These are phyloP conservation scores for Akabosia matsudoensis DNA, from an alignment of 1,140 invertebrate genomes.

Conservation along the genomic window DNA sequence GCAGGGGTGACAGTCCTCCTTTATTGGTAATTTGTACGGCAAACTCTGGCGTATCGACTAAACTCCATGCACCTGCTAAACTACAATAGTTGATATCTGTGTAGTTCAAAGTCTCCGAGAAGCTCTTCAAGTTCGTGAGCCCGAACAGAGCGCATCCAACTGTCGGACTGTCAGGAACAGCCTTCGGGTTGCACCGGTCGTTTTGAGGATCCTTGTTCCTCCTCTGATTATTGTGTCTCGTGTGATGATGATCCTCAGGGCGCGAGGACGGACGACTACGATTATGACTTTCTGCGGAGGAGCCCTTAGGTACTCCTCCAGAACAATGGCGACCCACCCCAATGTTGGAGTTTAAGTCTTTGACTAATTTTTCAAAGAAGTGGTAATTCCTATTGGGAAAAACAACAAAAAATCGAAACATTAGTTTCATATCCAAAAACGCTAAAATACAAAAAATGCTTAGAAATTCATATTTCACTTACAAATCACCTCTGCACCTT, in stretches of 20 bases:
- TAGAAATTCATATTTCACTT: conserved; percentile 27
- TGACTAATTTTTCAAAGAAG: conserved; percentile 40
- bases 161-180: conserved; percentile 22
- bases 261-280: not conserved
- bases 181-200: conserved; percentile 39
- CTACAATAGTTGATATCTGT: conserved; percentile 43
- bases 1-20: conserved; percentile 41
- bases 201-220: not conserved
- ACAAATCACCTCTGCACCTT: conserved; percentile 44
- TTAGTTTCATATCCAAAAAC: not conserved
- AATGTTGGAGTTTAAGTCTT: conserved; percentile 28
- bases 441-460: not conserved
- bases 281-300: conserved; percentile 23
- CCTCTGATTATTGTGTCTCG: not conserved
- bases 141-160: conserved; percentile 44
- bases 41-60: conserved; percentile 43
- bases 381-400: conserved; percentile 37
- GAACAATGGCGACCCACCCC: conserved; percentile 31
- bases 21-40: conserved; percentile 46
- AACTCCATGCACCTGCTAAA: conserved; percentile 44
- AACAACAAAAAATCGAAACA: not conserved
- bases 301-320: not conserved
- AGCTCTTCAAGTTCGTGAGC: conserved; percentile 45
- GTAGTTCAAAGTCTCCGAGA: conserved; percentile 39
- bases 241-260: not conserved